These are phyloP conservation scores for Coelopa frigida DNA, from an alignment of 1,140 invertebrate species.

Conservation along the genomic window DNA sequence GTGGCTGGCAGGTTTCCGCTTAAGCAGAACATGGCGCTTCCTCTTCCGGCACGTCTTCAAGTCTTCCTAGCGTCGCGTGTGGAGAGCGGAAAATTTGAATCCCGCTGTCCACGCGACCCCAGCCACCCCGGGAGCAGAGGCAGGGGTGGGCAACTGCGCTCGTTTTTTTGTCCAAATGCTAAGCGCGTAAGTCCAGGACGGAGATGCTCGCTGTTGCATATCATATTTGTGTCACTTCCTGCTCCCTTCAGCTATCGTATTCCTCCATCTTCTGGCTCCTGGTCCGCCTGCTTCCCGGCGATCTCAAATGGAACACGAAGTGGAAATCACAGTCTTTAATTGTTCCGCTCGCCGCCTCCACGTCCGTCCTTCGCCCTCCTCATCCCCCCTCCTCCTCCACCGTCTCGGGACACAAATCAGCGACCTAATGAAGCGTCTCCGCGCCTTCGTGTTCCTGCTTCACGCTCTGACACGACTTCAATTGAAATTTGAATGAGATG, in stretches of 20 bases:
- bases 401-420: slow-evolving; percentile 12
- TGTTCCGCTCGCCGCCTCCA: neutral
- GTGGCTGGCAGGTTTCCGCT: too few species aligned
- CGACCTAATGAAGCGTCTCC: slow-evolving; percentile 9
- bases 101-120: too few species aligned
- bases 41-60: too few species aligned
- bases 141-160: too few species aligned
- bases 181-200: too few species aligned
- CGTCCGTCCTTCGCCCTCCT: too few species aligned
- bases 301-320: neutral
- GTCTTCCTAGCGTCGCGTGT: too few species aligned
- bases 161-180: slow-evolving; percentile 3
- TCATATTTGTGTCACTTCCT: neutral
- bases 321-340: neutral
- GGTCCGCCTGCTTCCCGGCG: neutral
- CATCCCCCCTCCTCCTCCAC: neutral
- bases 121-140: too few species aligned
- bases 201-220: too few species aligned
- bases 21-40: too few species aligned
- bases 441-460: slow-evolving; percentile 6
- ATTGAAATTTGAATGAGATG: slow-evolving; percentile 9
- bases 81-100: too few species aligned
- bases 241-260: neutral
- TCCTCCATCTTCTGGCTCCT: neutral
- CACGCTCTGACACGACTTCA: slow-evolving; percentile 8